These are phyloP conservation scores for Meganola albula DNA, from an alignment of 2,888 invertebrate genomes.

Conservation along the genomic window DNA sequence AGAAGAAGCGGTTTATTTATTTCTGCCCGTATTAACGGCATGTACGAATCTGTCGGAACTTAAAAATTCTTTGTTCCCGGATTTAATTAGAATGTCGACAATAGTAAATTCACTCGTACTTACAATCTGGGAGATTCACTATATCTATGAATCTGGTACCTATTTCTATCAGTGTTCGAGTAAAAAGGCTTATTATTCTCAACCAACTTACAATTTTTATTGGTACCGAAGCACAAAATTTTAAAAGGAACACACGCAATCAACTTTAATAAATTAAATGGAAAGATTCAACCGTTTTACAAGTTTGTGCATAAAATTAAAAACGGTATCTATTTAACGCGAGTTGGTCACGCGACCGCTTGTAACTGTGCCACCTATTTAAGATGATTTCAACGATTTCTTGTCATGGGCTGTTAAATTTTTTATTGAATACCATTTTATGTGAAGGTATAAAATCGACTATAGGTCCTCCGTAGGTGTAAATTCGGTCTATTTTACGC, in stretches of 20 bases:
- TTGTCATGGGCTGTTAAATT: conserved; percentile 55
- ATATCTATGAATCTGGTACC: no score
- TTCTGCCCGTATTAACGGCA: no score
- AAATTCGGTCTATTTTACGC: conserved; percentile 69
- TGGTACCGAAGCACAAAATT: background rate
- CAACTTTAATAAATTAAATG: background rate
- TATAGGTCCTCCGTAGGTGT: conserved; percentile 60
- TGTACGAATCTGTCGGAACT: no score
- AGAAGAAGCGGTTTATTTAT: background rate
- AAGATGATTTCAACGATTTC: conserved; percentile 42
- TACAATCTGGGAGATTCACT: no score
- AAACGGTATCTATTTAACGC: background rate
- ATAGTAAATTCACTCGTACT: no score
- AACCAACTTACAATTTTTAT: background rate
- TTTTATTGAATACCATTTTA: conserved; percentile 66
- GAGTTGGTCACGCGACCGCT: conserved; percentile 12
- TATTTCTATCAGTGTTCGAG: no score
- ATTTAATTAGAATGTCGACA: no score
- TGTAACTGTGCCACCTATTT: conserved; percentile 13
- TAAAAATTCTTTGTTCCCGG: no score
- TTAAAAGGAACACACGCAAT: background rate
- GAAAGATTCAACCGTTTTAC: background rate
- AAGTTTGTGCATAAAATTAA: conserved; percentile 4
- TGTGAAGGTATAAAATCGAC: conserved; percentile 57
- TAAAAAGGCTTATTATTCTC: no score